Base-by-base conservation (phyloP, 2,113 vertebrate genomes). In the Penelope pileata region DNA sequence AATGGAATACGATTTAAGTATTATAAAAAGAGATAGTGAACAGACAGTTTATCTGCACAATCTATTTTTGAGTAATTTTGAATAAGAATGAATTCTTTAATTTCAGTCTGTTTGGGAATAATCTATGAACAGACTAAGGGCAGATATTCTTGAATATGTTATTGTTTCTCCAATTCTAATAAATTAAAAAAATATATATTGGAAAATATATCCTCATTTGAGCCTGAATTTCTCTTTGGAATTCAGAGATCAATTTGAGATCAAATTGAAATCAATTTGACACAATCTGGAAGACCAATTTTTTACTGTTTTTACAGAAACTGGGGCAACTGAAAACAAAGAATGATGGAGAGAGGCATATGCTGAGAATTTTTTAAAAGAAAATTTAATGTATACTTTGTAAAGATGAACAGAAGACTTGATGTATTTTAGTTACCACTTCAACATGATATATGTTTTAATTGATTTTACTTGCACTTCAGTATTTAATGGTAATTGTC, bases 71-170 rank as follows among this genome's bases (percentile, higher is more conserved):
- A 88, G n/a, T 59, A 54, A 78, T 83, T 93, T 23, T 92, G 51
- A 88, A 26, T 79, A 73, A 76, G 42, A 83, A 76, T 23, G 0
- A 80, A 73, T 63, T 78, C 42, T 22, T 92, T 86, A 38, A 81
- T 86, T 95, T 86, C 50, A 60, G 17, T 80, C 64, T 64, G 29
- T 80, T 95, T 91, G 56, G 59, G 88, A 91, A 90, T 92, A 90
- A 94, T 90, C 93, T 63, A 88, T 81, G 42, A 96, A 83, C 15
- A 63, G 91, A 90, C 88, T 83, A 83, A 92, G 69, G 38, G 60
- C 50, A 81, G 47, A 23, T 12, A 47, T 59, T 81, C 22, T 64
- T 70, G 38, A 89, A 54, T 75, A 88, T 51, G 15, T 27, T 73
- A 45, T 45, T 95, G 54, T 70, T 95, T 96, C 47, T 13, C 5